These are phyloP conservation scores for Rattus rattus DNA, from an alignment of 2,113 vertebrate genomes.

Conservation along the genomic window DNA sequence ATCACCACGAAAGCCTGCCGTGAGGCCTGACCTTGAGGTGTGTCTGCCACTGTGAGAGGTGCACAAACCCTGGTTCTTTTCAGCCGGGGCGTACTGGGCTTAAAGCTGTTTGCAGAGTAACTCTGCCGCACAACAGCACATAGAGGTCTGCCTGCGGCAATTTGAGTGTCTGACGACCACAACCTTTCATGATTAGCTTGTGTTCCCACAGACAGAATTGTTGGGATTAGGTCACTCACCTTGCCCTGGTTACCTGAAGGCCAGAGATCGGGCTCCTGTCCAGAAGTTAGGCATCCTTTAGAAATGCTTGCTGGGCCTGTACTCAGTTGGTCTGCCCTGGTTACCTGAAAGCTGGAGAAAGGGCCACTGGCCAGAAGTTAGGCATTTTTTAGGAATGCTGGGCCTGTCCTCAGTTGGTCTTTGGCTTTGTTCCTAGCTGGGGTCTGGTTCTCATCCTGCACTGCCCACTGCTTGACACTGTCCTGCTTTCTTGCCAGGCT, in stretches of 20 bases:
- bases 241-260: neutral
- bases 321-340: too few species aligned
- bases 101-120: neutral
- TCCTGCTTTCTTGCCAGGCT: conserved; percentile 84
- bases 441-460: neutral
- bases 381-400: neutral
- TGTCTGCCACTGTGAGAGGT: too few species aligned
- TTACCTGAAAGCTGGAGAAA: neutral
- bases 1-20: rapidly evolving
- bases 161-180: rapidly evolving
- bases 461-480: rapidly evolving
- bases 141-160: neutral
- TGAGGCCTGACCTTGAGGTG: rapidly evolving
- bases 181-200: rapidly evolving
- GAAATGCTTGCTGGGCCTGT: neutral
- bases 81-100: neutral
- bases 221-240: rapidly evolving
- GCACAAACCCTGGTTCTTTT: too few species aligned
- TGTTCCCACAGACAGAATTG: neutral
- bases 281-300: neutral
- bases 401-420: too few species aligned
- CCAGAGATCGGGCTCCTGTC: neutral
- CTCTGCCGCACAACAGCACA: neutral
- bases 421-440: rapidly evolving
- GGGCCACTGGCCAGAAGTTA: too few species aligned